Percentiles rank a stretch among this genome's conserved stretches.
Conservation (phyloP, 2,113 vertebrate species). For the Hiodon tergisus region DNA sequence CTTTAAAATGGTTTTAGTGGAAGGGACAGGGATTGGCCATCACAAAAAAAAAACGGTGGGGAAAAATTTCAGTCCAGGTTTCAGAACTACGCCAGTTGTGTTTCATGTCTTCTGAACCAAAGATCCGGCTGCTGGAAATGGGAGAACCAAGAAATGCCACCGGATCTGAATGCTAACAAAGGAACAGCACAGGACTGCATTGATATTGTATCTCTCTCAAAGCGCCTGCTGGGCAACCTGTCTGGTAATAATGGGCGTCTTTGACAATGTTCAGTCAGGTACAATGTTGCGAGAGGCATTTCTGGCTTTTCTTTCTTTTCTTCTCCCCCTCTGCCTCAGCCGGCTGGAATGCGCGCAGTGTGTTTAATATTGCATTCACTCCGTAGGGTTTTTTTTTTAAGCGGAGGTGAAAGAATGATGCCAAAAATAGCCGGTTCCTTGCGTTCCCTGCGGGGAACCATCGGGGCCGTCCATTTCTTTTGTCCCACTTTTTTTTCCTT, state of each 20-base stretch:
- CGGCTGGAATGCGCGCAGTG: neutral
- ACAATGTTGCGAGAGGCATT: neutral
- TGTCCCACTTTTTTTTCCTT: slow-evolving; percentile 59
- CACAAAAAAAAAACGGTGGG: neutral
- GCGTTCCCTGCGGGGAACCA: slow-evolving; percentile 39
- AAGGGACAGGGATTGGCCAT: too few species aligned
- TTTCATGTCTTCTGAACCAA: neutral
- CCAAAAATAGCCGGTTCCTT: slow-evolving; percentile 62
- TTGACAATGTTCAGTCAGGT: neutral
- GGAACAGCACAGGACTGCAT: neutral
- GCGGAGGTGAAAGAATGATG: slow-evolving; percentile 56
- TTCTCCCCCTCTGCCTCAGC: slow-evolving; percentile 2
- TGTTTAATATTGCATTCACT: slow-evolving; percentile 57
- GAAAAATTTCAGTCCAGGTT: neutral
- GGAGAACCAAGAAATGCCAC: neutral
- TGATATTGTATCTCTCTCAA: slow-evolving; percentile 1
- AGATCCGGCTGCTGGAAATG: slow-evolving; percentile 5
- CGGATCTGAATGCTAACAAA: slow-evolving; percentile 21
- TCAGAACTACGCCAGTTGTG: neutral
- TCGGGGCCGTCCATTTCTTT: slow-evolving; percentile 57
- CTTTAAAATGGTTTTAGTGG: too few species aligned
- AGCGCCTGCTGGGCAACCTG: slow-evolving; percentile 1
- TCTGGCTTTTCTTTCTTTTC: neutral
- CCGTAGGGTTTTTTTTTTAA: slow-evolving; percentile 40
- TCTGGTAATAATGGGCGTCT: slow-evolving; percentile 5